A percentile compares a stretch with the other conserved stretches of the same genome.
These are phyloP conservation scores for Pontoporia blainvillei DNA, from an alignment of 2,113 vertebrate genomes.

Conservation along the genomic window DNA sequence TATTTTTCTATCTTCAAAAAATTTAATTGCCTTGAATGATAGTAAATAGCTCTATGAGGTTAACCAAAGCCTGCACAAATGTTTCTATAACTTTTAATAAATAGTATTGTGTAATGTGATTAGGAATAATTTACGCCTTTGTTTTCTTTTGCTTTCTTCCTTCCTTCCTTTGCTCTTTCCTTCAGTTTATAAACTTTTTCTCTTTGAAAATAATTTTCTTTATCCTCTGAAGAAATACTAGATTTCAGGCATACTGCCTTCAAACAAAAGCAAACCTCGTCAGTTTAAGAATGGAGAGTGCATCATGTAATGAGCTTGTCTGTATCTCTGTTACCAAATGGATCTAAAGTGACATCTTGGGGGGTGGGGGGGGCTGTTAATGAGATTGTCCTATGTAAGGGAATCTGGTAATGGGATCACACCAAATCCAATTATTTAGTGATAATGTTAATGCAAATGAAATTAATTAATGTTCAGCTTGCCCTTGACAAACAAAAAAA, in stretches of 20 bases:
- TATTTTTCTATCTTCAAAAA: not conserved
- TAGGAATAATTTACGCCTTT: not conserved
- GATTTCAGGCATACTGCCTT: not conserved
- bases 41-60: not conserved
- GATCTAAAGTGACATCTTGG: slow-evolving; percentile 75
- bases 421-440: slow-evolving; percentile 74
- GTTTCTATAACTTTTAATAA: not conserved
- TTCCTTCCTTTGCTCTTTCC: not conserved
- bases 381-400: slow-evolving; percentile 76
- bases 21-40: not conserved
- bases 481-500: slow-evolving; percentile 52
- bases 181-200: not conserved
- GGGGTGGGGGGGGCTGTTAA: slow-evolving; percentile 63
- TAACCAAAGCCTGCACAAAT: not conserved
- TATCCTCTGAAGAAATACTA: not conserved
- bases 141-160: not conserved
- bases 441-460: slow-evolving; percentile 75
- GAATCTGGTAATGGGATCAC: slow-evolving; percentile 74
- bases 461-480: slow-evolving; percentile 74
- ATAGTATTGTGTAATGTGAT: not conserved
- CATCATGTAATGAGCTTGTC: slow-evolving; percentile 69
- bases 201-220: not conserved
- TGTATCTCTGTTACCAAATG: slow-evolving; percentile 57
- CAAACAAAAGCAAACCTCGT: slow-evolving; percentile 38
- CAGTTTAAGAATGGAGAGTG: slow-evolving; percentile 58